A percentile compares a stretch with the other conserved stretches of the same genome.
Conservation (phyloP, 2,888 invertebrate genomes). For the Drosophila anomalata region DNA sequence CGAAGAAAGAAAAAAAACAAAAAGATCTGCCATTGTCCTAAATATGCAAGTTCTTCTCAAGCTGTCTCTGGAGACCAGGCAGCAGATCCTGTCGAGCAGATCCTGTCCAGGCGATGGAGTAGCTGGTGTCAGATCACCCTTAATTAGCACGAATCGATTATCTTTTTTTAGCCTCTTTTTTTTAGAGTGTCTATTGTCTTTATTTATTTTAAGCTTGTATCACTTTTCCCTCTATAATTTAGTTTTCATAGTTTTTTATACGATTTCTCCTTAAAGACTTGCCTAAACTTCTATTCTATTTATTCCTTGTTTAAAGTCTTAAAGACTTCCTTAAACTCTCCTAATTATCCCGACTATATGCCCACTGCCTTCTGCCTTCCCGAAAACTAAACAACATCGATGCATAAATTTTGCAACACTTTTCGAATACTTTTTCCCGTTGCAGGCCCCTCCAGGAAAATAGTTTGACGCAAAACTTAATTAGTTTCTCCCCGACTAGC, state of each 20-base stretch:
- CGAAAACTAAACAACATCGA: constrained; percentile 19
- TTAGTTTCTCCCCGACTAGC: constrained; percentile 59
- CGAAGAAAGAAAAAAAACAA: constrained; percentile 19
- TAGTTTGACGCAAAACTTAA: constrained; percentile 76
- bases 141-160: constrained; percentile 21
- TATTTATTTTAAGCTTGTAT: too few relatives aligned
- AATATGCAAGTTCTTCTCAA: constrained; percentile 49
- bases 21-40: constrained; percentile 46
- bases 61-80: constrained; percentile 6
- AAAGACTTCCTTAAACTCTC: too few relatives aligned
- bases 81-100: background rate
- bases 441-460: constrained; percentile 41
- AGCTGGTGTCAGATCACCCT: constrained; percentile 10
- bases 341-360: background rate
- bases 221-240: too few relatives aligned
- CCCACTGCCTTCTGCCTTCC: background rate
- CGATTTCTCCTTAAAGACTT: too few relatives aligned
- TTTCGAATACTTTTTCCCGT: constrained; percentile 39
- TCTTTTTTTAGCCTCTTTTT: constrained; percentile 1
- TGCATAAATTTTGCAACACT: constrained; percentile 64
- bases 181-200: too few relatives aligned
- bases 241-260: too few relatives aligned
- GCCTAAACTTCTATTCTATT: too few relatives aligned
- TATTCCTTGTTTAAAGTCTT: too few relatives aligned
- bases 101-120: constrained; percentile 13